Evolutionary conservation across 2,113 vertebrate genomes (phyloP).

Genomic region (Micromys minutus): DNA sequence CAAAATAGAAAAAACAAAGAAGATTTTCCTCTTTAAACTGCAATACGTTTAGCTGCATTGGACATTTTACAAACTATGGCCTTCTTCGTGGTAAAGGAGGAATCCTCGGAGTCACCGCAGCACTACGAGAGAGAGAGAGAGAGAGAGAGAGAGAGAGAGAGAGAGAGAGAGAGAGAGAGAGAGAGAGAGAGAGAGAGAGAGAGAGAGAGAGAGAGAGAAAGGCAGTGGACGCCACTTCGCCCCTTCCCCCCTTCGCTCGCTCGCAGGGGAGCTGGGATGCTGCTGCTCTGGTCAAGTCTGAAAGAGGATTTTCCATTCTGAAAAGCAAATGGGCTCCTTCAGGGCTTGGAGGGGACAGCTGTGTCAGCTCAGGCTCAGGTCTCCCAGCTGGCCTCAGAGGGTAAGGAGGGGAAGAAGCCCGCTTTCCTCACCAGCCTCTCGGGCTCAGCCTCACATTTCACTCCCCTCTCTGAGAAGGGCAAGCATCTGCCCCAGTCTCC

Average conservation of each 20-base stretch:
- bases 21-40: background rate
- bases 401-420: too few relatives aligned
- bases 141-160: background rate
- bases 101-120: background rate
- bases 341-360: background rate
- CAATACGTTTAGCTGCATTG: background rate
- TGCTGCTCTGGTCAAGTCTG: background rate
- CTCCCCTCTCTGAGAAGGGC: background rate
- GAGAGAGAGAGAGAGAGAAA: background rate
- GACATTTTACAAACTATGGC: background rate
- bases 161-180: background rate
- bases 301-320: background rate
- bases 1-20: conserved; percentile 3
- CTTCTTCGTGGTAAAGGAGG: conserved; percentile 31
- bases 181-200: too few relatives aligned
- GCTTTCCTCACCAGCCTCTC: background rate
- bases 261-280: rapidly evolving
- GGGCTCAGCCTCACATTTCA: background rate
- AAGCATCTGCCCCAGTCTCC: background rate
- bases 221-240: too few relatives aligned
- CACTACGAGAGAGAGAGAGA: too few relatives aligned
- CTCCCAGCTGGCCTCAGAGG: background rate
- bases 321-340: background rate
- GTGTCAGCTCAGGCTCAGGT: background rate
- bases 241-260: background rate